These are phyloP conservation scores for Belgica antarctica DNA, from an alignment of 2,888 invertebrate genomes.

Conservation along the genomic window DNA sequence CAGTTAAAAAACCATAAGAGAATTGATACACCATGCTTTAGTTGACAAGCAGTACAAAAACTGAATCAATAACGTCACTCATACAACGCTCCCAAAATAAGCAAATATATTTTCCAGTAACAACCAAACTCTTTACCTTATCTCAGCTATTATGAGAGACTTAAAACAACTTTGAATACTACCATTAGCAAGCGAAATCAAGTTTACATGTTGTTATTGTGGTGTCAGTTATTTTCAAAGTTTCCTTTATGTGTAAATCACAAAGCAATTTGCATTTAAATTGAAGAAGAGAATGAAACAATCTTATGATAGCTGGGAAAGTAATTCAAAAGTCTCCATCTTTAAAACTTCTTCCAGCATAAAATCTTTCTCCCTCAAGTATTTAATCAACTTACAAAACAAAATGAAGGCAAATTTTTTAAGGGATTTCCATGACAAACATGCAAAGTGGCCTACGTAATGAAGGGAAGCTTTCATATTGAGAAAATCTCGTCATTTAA, in stretches of 20 bases:
- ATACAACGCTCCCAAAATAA: too few relatives aligned
- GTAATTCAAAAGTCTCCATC: conserved; percentile 22
- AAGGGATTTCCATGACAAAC: too few relatives aligned
- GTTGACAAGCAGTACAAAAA: too few relatives aligned
- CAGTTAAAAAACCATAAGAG: too few relatives aligned
- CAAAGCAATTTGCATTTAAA: conserved; percentile 39
- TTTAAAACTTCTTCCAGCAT: conserved; percentile 24
- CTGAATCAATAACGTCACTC: too few relatives aligned
- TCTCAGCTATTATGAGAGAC: conserved; percentile 15
- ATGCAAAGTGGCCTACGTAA: too few relatives aligned
- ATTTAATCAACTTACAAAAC: neutral
- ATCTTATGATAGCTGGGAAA: conserved; percentile 43
- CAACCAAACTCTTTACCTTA: conserved; percentile 11
- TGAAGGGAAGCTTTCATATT: too few relatives aligned
- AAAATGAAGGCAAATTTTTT: too few relatives aligned
- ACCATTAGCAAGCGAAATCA: neutral
- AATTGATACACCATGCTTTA: too few relatives aligned
- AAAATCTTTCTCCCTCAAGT: neutral
- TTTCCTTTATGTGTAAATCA: too few relatives aligned
- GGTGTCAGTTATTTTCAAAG: neutral
- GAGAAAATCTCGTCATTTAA: too few relatives aligned
- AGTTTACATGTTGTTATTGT: neutral
- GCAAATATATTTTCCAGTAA: neutral
- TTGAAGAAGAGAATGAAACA: conserved; percentile 29
- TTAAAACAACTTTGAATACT: neutral